A percentile compares a stretch with the other conserved stretches of the same genome.
phyloP scores from a whole-genome alignment of 2,888 invertebrate species.

The Xylophagus ater region DNA sequence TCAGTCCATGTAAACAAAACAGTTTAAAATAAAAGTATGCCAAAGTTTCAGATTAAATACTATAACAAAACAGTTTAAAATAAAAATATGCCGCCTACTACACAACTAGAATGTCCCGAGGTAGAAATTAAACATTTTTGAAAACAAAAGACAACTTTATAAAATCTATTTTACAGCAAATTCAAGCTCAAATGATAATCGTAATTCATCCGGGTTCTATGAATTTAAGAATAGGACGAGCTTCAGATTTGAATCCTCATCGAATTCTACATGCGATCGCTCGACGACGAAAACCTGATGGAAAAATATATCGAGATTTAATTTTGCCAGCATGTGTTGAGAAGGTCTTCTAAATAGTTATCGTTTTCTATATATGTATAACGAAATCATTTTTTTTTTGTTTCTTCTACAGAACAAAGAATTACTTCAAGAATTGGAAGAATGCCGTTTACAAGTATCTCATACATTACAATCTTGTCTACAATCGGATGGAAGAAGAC shows the following conservation, averaged over 20 bases:
- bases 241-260: constrained; percentile 78
- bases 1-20: too few relatives aligned
- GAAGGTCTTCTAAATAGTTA: too few relatives aligned
- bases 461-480: constrained; percentile 77
- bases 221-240: constrained; percentile 78
- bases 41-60: too few relatives aligned
- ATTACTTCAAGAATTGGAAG: constrained; percentile 67
- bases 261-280: constrained; percentile 59
- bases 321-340: constrained; percentile 55
- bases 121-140: too few relatives aligned
- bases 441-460: constrained; percentile 70
- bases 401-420: constrained; percentile 45
- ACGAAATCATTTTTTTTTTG: neutral
- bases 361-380: neutral
- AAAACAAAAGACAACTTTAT: too few relatives aligned
- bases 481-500: constrained; percentile 67
- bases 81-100: too few relatives aligned
- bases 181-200: constrained; percentile 70
- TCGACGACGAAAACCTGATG: constrained; percentile 31
- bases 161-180: constrained; percentile 43
- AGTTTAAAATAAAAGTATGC: too few relatives aligned
- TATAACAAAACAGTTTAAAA: too few relatives aligned
- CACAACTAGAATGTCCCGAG: constrained; percentile 15
- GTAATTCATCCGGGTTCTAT: constrained; percentile 93
- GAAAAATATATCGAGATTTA: constrained; percentile 48